Evolutionary conservation across 2,888 invertebrate species (phyloP), one percentile per base, ranked within the genome.

Genomic region (Elysia crispata): DNA sequence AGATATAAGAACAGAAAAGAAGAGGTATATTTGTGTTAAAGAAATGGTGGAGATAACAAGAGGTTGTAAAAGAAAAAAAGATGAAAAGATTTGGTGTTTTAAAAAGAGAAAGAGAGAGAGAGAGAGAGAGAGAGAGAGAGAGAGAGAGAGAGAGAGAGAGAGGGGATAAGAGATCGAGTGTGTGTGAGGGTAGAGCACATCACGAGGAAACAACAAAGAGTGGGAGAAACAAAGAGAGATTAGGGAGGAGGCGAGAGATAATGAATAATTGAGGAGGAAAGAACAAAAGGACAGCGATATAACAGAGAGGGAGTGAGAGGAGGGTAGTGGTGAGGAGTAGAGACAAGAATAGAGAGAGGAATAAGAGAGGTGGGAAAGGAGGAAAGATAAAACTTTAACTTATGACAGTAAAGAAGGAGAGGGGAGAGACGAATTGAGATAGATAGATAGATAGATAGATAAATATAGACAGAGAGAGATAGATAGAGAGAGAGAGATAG

Each of bases 121-220:
- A 25, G 31, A 6, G 18, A 30, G 28, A 67, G 67, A 30, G 18
- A 25, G 25, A 67, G 25, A 8, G 28, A 67, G 23, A 67, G 28
- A 30, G 18, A 67, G 67, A 13, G 25, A 67, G 25, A 67, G 25
- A 67, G 60, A 60, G n/a, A 67, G 67, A 13, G 18, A 67, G 67
- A 67, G 18, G 8, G 31, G 25, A 6, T 25, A 18, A 67, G 25
- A 67, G 31, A 67, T 5, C 6, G 67, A 70, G 18, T 23, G 70
- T 33, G 33, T 33, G 70, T 33, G 33, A 70, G 41, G 11, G 70
- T 15, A n/a, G 13, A 15, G 33, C 15, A 50, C 49, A 77, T 30
- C 30, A 31, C n/a, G 73, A 62, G 30, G 57, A 23, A 60, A 31
- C 6, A 31, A 74, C 57, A 74, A 31, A 60, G 31, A 60, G 62